Evolutionary conservation across 2,888 invertebrate species (phyloP), one percentile per base, ranked within the genome.

Genomic region (Lycocerus yunnanus): DNA sequence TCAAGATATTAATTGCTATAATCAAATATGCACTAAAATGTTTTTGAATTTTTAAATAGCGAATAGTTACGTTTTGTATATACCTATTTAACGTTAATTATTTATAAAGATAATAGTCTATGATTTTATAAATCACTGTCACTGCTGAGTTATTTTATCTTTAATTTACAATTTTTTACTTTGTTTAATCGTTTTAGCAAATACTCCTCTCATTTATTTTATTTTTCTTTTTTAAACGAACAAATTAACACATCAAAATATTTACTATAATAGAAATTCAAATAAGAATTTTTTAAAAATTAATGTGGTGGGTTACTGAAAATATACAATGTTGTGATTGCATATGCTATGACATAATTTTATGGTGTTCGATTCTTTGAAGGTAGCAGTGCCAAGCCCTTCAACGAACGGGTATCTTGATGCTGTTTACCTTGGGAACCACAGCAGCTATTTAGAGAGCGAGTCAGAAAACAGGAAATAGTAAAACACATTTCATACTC

Each of bases 371-470:
- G n/a, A 68, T 74, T 68, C 71, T 74, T 66, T 70, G 71, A 70
- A 70, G 71, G 74, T 70, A 69, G 71, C 61, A 15, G n/a, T 63
- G 67, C 72, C 72, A 68, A 72, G 66, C 75, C 75, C 68, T 70
- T 69, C 21, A 58, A 16, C 61, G 74, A 63, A 73, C 66, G 60
- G 24, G 68, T 27, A 70, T 73, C 68, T 27, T 15, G 43, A 76
- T 70, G 72, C 73, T 61, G 76, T 73, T 76, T 71, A 76, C 76
- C 76, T 76, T 76, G 77, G 76, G 69, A 71, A 66, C 73, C 69
- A 77, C 74, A 76, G 73, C 76, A 78, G 77, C 78, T 80, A 80
- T 80, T 80, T 80, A 78, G 79, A 80, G 80, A 79, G 77, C 78
- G 71, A 71, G 73, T 71, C 76, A 78, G 78, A 79, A 78, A 80